These are phyloP conservation scores for cattle (Bos taurus) DNA, from an alignment of 2,113 vertebrate species.

Conservation along the genomic window DNA sequence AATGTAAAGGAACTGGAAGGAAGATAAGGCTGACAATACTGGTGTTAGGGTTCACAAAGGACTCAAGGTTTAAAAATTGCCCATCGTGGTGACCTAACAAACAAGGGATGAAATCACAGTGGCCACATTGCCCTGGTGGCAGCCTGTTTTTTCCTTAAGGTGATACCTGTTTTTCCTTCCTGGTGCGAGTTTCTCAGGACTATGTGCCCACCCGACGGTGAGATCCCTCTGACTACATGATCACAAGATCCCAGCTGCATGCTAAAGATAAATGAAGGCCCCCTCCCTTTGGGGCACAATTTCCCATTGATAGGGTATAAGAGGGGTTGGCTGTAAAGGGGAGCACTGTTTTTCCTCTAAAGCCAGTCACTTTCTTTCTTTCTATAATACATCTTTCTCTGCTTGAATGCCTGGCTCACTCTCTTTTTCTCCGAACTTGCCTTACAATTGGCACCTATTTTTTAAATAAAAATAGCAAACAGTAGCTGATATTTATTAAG, in stretches of 20 bases:
- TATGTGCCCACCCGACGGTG: fast-evolving
- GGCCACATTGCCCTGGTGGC: neutral
- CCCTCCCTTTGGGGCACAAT: neutral
- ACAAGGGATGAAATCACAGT: neutral
- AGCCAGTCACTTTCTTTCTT: neutral
- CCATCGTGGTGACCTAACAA: neutral
- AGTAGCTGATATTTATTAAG: neutral
- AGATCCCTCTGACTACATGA: neutral
- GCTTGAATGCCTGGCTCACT: neutral
- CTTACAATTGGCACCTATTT: neutral
- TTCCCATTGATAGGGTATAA: neutral
- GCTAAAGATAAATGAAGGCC: neutral
- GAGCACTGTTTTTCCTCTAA: neutral
- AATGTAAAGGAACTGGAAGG: neutral
- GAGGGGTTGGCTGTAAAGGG: neutral
- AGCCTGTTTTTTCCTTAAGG: neutral
- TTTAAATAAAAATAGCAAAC: neutral
- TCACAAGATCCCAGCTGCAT: neutral
- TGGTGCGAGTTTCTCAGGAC: neutral
- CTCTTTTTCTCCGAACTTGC: neutral
- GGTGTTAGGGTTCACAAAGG: neutral
- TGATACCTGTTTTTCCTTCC: neutral
- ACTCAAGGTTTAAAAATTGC: neutral
- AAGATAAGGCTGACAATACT: neutral
- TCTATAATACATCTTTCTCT: neutral